Evolutionary conservation across 2,113 vertebrate genomes (phyloP).

Genomic region (Cyprinodon variegatus): DNA sequence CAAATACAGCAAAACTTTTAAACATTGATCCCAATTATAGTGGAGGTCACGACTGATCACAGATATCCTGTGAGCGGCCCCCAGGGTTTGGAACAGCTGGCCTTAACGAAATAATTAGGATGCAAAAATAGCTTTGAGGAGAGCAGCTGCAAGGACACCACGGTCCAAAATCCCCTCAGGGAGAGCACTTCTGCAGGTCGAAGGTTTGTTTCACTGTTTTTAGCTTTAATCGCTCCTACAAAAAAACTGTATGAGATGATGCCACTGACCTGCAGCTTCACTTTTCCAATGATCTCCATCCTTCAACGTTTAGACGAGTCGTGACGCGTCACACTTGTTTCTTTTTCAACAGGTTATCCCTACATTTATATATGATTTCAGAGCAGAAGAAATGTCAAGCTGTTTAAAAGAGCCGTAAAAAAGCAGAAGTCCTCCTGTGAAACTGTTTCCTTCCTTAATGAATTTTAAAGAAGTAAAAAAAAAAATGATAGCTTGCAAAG

Average conservation of each 20-base stretch:
- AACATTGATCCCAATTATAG: not conserved
- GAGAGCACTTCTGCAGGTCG: not conserved
- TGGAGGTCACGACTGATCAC: not conserved
- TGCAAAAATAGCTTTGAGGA: not conserved
- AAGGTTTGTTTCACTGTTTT: not conserved
- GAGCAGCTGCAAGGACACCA: not conserved
- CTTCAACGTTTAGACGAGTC: not conserved
- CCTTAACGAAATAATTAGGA: not conserved
- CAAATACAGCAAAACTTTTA: not conserved
- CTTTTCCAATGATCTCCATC: not conserved
- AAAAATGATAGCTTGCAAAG: not conserved
- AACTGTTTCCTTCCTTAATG: conserved; percentile 43
- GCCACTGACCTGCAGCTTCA: conserved; percentile 49
- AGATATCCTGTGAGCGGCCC: not conserved
- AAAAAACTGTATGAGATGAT: not conserved
- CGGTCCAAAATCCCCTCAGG: not conserved
- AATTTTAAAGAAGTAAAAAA: not conserved
- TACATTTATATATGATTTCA: not conserved
- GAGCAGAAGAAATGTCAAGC: not conserved
- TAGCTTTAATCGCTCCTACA: too few relatives aligned
- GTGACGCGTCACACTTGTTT: conserved; percentile 11
- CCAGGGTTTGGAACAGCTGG: not conserved
- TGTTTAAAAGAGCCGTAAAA: not conserved
- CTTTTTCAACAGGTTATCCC: not conserved
- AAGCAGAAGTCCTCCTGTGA: conserved; percentile 18